Base-by-base conservation (phyloP, 2,797 vertebrate genomes). In the Epinephelus awoara region DNA sequence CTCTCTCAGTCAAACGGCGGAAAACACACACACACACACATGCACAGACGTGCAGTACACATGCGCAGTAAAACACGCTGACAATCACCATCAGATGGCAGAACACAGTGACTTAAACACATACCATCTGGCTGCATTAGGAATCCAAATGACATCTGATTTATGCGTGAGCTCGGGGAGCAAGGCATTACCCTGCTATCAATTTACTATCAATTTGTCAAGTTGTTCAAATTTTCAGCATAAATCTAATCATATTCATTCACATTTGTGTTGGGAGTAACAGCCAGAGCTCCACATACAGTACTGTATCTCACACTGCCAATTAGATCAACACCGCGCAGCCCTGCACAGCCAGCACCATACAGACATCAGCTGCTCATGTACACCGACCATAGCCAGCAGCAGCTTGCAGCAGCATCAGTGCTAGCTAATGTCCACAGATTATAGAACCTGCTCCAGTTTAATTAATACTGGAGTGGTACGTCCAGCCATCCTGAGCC, bases 41-140 rank as follows among this genome's bases (percentile, higher is more conserved):
- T 1, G n/a, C 72, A 75, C 46, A 75, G n/a, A 50, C 69, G 27
- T 56, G 61, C 54, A 77, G 63, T 68, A n/a, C 42, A 73, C 77
- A 85, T 68, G 67, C 70, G 40, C 69, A 75, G 59, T 70, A 75
- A 85, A 87, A 68, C 61, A 74, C 56, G 62, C 75, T 55, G 64
- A 73, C 68, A 89, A 78, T 79, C 69, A 79, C 68, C 72, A 78
- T 90, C 83, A 88, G 83, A 88, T 82, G 83, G 89, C 76, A 88
- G 71, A 85, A 68, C 74, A 77, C 67, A 61, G 59, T 27, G 82
- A 86, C 86, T 88, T 90, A 91, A 89, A 88, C 73, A 85, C 84
- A 88, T 47, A 86, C 92, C 91, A 94, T 92, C 90, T 92, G 89
- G 84, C 75, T 79, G 75, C 81, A 84, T 89, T 87, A 85, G 61